Evolutionary conservation across 2,888 invertebrate genomes (phyloP), one percentile per base, ranked within the genome.

Genomic region (Dasypolia templi): DNA sequence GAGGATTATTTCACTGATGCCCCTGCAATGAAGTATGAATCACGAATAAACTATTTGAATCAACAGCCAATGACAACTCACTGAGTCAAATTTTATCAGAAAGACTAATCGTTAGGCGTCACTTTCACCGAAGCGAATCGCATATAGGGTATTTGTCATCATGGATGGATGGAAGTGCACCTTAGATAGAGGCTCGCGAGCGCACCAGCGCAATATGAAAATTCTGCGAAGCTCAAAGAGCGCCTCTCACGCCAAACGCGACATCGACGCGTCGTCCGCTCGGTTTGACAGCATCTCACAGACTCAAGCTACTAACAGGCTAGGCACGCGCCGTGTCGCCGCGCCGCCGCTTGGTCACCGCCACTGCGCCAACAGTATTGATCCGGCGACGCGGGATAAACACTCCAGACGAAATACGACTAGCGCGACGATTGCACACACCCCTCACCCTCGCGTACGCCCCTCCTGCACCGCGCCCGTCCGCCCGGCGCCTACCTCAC

Each of bases 401-500:
- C 95, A 95, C 95, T 95, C 96, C 95, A 96, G 95, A 96, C 96
- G 95, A 95, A 95, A 95, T 96, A 96, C 95, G 94, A 94, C 95
- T 92, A 94, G 94, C 94, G 94, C 95, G 94, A 94, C 94, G 93
- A 93, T 93, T 94, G 95, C 95, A 94, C 94, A 93, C 94, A 92
- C 95, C 94, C 94, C 93, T 90, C 92, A 87, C 93, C 93, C 93
- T 89, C 87, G 55, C 73, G 59, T 75, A 79, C 83, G 84, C 87
- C 88, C 90, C 91, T 87, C 90, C 87, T 92, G 91, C 91, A 91
- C 92, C 92, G 90, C 93, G 88, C 93, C 92, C 92, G 92, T 82
- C 78, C 89, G 84, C 81, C 79, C 75, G 91, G 88, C 92, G 91
- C 89, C 90, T 89, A 89, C 90, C 90, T 88, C 86, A 84, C 86